phyloP scores from a whole-genome alignment of 2,888 invertebrate species.

The Chrysomela aeneicollis region DNA sequence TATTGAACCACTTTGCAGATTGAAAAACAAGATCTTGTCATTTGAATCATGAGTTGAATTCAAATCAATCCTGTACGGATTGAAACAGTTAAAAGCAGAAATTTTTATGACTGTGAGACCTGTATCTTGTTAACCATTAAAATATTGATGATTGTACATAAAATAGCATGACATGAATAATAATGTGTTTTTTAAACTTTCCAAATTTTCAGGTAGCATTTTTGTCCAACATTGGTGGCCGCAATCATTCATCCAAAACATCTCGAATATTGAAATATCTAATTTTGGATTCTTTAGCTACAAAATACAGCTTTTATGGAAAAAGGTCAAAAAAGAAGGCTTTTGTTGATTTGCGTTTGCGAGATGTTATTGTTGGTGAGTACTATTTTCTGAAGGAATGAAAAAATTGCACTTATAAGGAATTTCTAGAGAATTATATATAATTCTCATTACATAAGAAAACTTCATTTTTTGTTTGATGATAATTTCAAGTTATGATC shows the following conservation, averaged over 20 bases:
- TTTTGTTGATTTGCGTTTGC: not conserved
- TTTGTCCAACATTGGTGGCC: constrained; percentile 6
- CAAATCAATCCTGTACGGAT: too few species aligned
- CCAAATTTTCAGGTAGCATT: constrained; percentile 2
- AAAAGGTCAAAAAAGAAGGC: constrained; percentile 1
- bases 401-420: not conserved
- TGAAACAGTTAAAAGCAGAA: too few species aligned
- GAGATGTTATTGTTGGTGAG: constrained; percentile 8
- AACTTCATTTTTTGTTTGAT: too few species aligned
- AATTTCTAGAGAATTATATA: not conserved
- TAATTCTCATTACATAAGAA: not conserved
- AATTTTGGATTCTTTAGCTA: constrained; percentile 3
- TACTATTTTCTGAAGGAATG: not conserved
- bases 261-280: constrained; percentile 12
- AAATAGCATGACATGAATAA: not conserved
- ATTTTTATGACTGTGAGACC: too few species aligned
- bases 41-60: too few species aligned
- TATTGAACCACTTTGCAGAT: too few species aligned
- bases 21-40: too few species aligned
- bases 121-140: not conserved
- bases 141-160: not conserved
- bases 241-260: constrained; percentile 10
- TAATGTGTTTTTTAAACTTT: not conserved
- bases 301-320: constrained; percentile 13
- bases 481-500: too few species aligned